Conservation (phyloP, 1,140 invertebrate genomes). For the Conus betulinus region DNA sequence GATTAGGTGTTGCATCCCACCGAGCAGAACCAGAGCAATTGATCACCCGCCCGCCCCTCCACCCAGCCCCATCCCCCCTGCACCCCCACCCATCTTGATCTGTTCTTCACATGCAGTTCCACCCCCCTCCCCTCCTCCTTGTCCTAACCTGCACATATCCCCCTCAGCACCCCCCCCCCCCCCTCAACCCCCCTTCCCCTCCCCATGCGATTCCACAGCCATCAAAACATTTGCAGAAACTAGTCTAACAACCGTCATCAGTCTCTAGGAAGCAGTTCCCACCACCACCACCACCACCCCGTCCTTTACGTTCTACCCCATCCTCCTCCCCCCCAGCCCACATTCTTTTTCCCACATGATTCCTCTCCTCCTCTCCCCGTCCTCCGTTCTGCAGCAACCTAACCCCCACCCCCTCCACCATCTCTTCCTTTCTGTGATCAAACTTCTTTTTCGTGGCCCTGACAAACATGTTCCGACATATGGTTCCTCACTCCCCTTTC, state of each 20-base stretch:
- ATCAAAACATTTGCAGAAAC: constrained; percentile 28
- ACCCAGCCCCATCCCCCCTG: neutral
- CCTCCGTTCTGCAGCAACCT: neutral
- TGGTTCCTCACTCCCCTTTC: neutral
- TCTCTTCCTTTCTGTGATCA: neutral
- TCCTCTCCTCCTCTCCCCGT: neutral
- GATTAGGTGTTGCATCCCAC: constrained; percentile 10
- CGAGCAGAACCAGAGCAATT: constrained; percentile 15
- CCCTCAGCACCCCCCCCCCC: neutral
- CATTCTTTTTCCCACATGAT: neutral
- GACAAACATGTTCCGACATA: constrained; percentile 6
- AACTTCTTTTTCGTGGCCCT: neutral
- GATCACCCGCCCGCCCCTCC: neutral
- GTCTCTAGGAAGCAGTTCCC: neutral
- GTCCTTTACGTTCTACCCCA: neutral
- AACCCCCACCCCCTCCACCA: neutral
- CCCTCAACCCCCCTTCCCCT: neutral
- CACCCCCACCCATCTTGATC: no score
- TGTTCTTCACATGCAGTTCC: no score
- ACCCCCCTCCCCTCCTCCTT: no score
- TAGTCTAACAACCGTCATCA: constrained; percentile 8
- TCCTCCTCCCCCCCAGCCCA: neutral
- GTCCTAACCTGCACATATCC: neutral
- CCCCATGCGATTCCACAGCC: neutral
- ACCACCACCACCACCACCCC: neutral